phyloP scores from a whole-genome alignment of 2,797 vertebrate species.

The Chelon labrosus region DNA sequence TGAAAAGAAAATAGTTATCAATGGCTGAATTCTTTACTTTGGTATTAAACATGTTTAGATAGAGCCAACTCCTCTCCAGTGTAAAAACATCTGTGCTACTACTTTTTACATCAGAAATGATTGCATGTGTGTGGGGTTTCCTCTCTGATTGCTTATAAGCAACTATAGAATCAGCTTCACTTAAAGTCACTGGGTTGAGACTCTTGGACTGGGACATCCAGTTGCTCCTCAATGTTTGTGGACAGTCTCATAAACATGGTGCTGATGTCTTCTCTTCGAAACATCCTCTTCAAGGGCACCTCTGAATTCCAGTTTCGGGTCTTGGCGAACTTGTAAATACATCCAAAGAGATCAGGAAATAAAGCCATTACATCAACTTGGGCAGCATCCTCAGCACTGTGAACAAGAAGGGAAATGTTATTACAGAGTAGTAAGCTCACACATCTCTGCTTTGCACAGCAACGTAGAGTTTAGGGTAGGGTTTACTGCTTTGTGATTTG shows the following conservation, averaged over 20 bases:
- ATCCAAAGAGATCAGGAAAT: constrained; percentile 74
- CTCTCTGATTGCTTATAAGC: no score
- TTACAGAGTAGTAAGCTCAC: background rate
- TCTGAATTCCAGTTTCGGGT: constrained; percentile 58
- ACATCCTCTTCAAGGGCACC: constrained; percentile 48
- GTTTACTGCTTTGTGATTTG: no score
- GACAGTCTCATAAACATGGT: background rate
- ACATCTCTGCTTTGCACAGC: no score
- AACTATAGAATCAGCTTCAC: background rate
- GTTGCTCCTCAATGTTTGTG: background rate
- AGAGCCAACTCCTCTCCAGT: no score
- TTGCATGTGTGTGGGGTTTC: no score
- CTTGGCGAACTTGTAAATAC: constrained; percentile 63
- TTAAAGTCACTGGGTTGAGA: constrained; percentile 6
- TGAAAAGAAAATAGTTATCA: no score
- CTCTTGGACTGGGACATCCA: constrained; percentile 25
- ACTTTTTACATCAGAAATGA: no score
- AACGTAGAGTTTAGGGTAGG: no score
- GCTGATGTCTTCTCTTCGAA: constrained; percentile 29
- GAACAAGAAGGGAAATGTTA: constrained; percentile 5
- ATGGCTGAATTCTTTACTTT: no score
- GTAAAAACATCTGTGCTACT: no score
- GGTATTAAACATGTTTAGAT: no score
- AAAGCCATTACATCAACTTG: constrained; percentile 27
- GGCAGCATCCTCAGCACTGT: constrained; percentile 48